These are phyloP conservation scores for Hippopotamus amphibius DNA, from an alignment of 2,113 vertebrate species.

Conservation along the genomic window DNA sequence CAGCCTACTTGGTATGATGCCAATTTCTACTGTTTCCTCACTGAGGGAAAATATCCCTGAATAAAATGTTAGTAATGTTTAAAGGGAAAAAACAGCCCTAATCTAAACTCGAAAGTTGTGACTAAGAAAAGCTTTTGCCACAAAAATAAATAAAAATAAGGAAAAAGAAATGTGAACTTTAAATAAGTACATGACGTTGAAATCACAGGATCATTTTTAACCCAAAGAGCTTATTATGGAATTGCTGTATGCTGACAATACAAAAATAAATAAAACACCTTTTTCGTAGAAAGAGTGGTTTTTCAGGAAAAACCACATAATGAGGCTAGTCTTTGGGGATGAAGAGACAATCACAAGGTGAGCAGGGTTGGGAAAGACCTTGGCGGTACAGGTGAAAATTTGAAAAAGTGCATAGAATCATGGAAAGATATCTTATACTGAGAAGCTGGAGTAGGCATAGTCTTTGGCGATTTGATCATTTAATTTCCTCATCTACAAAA, in stretches of 20 bases:
- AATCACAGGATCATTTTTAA: constrained; percentile 40
- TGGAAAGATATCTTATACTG: background rate
- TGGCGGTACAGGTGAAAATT: background rate
- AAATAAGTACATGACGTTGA: background rate
- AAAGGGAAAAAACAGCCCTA: constrained; percentile 55
- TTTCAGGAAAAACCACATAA: background rate
- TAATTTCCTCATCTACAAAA: background rate
- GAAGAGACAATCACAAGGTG: background rate
- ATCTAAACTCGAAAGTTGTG: constrained; percentile 7
- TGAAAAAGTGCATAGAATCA: accelerated
- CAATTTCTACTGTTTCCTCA: constrained; percentile 63
- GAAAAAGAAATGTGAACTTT: background rate
- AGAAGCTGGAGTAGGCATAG: background rate
- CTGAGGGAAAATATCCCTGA: constrained; percentile 52
- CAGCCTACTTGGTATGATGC: constrained; percentile 69
- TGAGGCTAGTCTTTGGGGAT: background rate
- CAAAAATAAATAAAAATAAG: constrained; percentile 26
- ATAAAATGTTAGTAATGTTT: constrained; percentile 68
- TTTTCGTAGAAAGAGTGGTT: background rate
- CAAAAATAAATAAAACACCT: background rate
- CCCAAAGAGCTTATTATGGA: background rate
- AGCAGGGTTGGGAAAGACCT: background rate
- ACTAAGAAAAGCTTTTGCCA: constrained; percentile 8
- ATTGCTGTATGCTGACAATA: background rate
- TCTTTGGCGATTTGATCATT: background rate